phyloP scores from a whole-genome alignment of 2,113 vertebrate species.

The Mobula hypostoma region DNA sequence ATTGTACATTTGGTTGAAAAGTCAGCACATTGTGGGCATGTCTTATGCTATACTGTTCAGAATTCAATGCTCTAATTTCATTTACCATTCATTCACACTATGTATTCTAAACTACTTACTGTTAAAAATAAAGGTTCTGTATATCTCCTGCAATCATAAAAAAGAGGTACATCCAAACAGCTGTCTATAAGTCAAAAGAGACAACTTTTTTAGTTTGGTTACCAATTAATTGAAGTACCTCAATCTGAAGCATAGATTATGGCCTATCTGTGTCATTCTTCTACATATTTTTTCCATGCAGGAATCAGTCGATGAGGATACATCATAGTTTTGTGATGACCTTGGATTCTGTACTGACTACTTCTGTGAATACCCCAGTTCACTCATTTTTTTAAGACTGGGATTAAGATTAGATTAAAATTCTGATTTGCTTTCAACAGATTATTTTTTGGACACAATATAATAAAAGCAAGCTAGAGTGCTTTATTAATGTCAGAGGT shows the following conservation, averaged over 20 bases:
- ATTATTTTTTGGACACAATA: not conserved
- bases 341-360: not conserved
- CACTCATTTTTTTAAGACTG: not conserved
- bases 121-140: not conserved
- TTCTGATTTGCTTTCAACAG: not conserved
- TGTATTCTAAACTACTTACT: not conserved
- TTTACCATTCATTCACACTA: not conserved
- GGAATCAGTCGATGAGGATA: not conserved
- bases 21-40: no score
- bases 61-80: not conserved
- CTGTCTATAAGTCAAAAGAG: not conserved
- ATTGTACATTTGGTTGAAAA: no score
- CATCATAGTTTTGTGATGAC: not conserved
- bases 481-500: not conserved
- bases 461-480: not conserved
- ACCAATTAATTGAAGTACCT: not conserved
- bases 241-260: not conserved
- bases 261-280: not conserved
- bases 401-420: not conserved
- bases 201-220: not conserved
- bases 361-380: not conserved
- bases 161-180: not conserved
- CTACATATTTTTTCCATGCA: not conserved
- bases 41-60: no score
- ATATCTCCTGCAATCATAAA: not conserved